Conservation (phyloP, 2,113 vertebrate genomes). For the Naja naja region DNA sequence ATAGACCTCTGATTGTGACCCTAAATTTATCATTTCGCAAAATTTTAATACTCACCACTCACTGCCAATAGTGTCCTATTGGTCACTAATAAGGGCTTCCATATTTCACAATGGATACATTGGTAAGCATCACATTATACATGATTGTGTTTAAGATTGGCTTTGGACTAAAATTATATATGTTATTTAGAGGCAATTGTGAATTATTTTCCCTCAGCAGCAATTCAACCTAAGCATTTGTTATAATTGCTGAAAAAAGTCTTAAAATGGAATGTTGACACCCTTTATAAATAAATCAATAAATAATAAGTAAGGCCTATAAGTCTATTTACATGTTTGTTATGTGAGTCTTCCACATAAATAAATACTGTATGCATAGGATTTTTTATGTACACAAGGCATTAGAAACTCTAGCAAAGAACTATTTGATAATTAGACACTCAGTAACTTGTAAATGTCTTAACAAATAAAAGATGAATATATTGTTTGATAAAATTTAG, state of each 20-base stretch:
- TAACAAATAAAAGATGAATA: conserved; percentile 44
- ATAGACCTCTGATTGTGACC: neutral
- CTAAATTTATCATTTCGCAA: neutral
- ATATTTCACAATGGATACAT: neutral
- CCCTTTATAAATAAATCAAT: neutral
- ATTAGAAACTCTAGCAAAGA: neutral
- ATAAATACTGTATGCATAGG: neutral
- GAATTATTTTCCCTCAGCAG: neutral
- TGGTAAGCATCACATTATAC: neutral
- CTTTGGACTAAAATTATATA: neutral
- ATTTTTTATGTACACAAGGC: neutral
- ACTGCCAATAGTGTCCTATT: neutral
- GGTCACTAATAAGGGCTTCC: neutral
- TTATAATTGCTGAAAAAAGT: neutral
- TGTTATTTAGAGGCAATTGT: neutral
- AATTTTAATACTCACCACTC: neutral
- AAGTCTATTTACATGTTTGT: neutral
- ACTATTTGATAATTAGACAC: neutral
- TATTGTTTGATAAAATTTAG: conserved; percentile 36
- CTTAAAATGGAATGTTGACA: neutral
- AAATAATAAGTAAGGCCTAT: neutral
- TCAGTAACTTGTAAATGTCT: neutral
- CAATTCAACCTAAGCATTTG: neutral
- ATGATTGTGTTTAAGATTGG: neutral
- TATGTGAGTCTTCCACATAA: neutral